Percentiles rank a stretch among this genome's conserved stretches.
Conservation (phyloP, 2,797 vertebrate genomes). For the Chelidonichthys spinosus region DNA sequence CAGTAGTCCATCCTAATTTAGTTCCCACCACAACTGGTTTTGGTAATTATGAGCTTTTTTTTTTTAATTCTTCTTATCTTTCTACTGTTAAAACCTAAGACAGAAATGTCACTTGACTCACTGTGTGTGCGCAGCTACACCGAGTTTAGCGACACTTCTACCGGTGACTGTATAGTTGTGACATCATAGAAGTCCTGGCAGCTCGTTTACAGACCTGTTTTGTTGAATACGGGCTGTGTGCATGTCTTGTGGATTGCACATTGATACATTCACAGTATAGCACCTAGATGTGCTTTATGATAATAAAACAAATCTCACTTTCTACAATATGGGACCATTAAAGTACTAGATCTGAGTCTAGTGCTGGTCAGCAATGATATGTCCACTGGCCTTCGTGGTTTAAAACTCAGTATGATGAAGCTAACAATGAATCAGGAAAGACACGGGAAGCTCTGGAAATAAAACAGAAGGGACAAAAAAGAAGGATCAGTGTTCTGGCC, state of each 20-base stretch:
- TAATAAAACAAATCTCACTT: too few species aligned
- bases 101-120: too few species aligned
- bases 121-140: too few species aligned
- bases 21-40: background rate
- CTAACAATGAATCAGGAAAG: background rate
- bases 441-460: background rate
- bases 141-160: too few species aligned
- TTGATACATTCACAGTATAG: too few species aligned
- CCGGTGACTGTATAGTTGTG: too few species aligned
- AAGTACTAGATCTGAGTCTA: background rate
- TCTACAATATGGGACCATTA: too few species aligned
- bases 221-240: too few species aligned
- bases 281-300: too few species aligned
- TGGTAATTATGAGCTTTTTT: background rate
- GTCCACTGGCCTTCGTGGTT: background rate
- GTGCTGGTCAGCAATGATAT: background rate
- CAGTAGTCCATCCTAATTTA: background rate
- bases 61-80: background rate
- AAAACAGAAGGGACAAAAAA: conserved; percentile 6
- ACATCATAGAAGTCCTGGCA: too few species aligned
- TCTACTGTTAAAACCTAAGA: background rate
- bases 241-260: too few species aligned
- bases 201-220: too few species aligned
- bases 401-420: background rate
- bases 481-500: conserved; percentile 6